Evolutionary conservation across 2,888 invertebrate species (phyloP), one percentile per base, ranked within the genome.

Genomic region (Andrena trimmerana): DNA sequence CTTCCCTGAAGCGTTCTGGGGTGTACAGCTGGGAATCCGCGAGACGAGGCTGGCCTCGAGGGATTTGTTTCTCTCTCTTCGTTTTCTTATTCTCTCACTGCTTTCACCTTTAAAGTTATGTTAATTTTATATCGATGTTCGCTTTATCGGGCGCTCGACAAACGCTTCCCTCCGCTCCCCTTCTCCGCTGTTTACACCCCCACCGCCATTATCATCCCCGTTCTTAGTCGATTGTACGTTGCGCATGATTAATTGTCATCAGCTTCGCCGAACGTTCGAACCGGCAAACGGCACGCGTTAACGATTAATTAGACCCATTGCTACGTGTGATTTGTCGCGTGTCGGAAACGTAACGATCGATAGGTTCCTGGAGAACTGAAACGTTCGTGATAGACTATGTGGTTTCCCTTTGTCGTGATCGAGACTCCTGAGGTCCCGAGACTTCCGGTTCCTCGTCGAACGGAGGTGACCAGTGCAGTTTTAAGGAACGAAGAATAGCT

Each of bases 141-240:
- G 86, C 91, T 90, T 88, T 90, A 92, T 93, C 93, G 93, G 89
- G 89, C 93, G 93, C 91, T 92, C 93, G 93, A 93, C 93, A 93
- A 93, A 90, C 80, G 82, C 71, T 81, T 50, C 79, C 70, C 78
- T 62, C 63, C 57, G 24, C 16, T 42, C 27, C 6, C 67, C 33
- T 62, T 24, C 54, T n/a, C 36, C n/a, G 27, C 16, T 16, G n/a
- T 31, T 36, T 24, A 20, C 33, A 27, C 13, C 27, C 10, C 3
- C 42, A 1, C 27, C 27, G 48, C 4, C 52, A 5, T 10, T 52
- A 54, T 24, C 8, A 63, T 62, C 50, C 24, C 75, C 65, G 67
- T 31, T 68, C 59, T 57, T 27, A 79, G 66, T 72, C 63, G 66
- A 74, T 80, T 69, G 83, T 68, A 76, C 78, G 29, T 33, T 75